phyloP scores from a whole-genome alignment of 2,113 vertebrate genomes.

The Boulengeromyrus knoepffleri region DNA sequence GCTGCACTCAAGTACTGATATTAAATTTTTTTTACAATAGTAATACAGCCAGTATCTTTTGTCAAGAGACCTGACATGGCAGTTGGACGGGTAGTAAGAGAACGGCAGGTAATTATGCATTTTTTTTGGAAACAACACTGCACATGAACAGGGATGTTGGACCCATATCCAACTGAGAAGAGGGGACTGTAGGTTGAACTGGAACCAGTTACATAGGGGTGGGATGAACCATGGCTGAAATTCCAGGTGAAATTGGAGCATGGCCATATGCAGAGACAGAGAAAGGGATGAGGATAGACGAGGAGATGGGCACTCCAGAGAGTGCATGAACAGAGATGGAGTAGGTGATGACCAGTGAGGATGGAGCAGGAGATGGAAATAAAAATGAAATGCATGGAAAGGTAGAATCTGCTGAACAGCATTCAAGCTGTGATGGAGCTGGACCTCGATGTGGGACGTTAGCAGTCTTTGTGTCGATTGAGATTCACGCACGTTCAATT shows the following conservation, averaged over 20 bases:
- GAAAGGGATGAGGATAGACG: background rate
- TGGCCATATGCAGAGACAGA: background rate
- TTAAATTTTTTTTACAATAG: background rate
- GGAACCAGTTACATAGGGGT: background rate
- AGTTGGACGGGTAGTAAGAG: background rate
- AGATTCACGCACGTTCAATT: background rate
- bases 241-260: background rate
- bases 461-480: background rate
- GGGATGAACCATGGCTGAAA: background rate
- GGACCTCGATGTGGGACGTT: background rate
- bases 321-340: conserved; percentile 5
- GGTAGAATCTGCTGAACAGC: background rate
- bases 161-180: background rate
- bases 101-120: background rate
- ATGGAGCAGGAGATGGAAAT: background rate
- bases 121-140: background rate
- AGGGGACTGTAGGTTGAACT: background rate
- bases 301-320: background rate
- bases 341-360: background rate
- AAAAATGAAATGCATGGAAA: background rate
- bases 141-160: background rate
- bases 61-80: background rate
- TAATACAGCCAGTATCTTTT: background rate
- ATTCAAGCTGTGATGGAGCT: background rate
- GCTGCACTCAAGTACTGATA: background rate